phyloP scores from a whole-genome alignment of 2,113 vertebrate species.

The Aplodontia rufa region DNA sequence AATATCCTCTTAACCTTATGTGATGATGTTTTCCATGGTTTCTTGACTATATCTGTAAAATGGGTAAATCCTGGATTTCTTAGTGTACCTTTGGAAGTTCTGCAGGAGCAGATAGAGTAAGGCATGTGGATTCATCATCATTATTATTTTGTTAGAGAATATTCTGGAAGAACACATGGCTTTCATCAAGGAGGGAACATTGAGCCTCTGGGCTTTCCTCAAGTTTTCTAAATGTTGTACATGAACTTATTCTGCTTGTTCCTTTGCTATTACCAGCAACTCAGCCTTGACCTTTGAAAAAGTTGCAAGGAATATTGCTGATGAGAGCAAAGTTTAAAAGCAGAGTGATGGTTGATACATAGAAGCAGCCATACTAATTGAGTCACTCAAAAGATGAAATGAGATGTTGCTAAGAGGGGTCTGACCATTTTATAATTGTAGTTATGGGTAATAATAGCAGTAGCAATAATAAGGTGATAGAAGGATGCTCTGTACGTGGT shows the following conservation, averaged over 20 bases:
- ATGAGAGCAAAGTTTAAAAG: neutral
- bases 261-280: neutral
- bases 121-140: neutral
- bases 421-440: neutral
- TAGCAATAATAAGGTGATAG: neutral
- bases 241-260: neutral
- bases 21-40: neutral
- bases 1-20: neutral
- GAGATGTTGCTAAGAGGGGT: neutral
- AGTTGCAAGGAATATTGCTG: neutral
- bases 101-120: neutral
- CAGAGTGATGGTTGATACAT: neutral
- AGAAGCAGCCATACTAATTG: neutral
- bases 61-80: neutral
- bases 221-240: neutral
- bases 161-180: neutral
- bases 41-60: neutral
- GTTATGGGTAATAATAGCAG: neutral
- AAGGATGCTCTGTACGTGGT: neutral
- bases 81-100: neutral
- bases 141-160: neutral
- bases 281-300: neutral
- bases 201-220: neutral
- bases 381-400: neutral
- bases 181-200: neutral